Base-by-base conservation (phyloP, 2,888 invertebrate species). In the Dyspetes luteomarginatus region DNA sequence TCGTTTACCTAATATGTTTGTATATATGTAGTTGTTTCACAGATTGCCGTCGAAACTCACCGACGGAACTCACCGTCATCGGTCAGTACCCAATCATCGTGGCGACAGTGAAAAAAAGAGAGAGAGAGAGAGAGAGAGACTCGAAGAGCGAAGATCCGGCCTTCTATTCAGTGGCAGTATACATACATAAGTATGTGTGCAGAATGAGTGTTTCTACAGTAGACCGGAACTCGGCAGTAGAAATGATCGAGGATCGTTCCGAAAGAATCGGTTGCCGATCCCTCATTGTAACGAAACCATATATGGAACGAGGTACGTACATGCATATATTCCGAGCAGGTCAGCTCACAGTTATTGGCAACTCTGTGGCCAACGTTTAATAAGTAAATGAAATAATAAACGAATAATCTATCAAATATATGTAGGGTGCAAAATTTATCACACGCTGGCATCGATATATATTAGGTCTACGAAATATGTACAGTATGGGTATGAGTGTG, bases 131-230 rank as follows among this genome's bases (percentile, higher is more conserved):
- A 56, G 73, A 64, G 60, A 83, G 85, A 84, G 86, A 86, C 87
- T 87, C 89, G 87, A 85, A 78, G 84, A 90, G 85, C 90, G 89
- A 89, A 90, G 91, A 90, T 90, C 90, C 90, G 90, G 90, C 88
- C 86, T 84, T 85, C 62, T 52, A 83, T 87, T 88, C 85, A 82
- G 19, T 17, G 58, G 24, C 22, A 28, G 48, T 62, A 67, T 48
- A 50, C 76, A 55, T 65, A 69, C 72, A 65, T 62, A 3, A 24
- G 45, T 36, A 58, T 36, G 36, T 28, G 7, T 15, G 56, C 19
- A 56, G 56, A 65, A 30, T 9, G 41, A 43, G 30, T 60, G 22
- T 64, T 30, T 55, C 65, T 45, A 56, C 58, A 36, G 41, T 22
- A 65, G 52, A 76, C 82, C 78, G 82, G 78, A 82, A 79, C 78